phyloP scores from a whole-genome alignment of 2,888 invertebrate species.

The Drosophila dives region DNA sequence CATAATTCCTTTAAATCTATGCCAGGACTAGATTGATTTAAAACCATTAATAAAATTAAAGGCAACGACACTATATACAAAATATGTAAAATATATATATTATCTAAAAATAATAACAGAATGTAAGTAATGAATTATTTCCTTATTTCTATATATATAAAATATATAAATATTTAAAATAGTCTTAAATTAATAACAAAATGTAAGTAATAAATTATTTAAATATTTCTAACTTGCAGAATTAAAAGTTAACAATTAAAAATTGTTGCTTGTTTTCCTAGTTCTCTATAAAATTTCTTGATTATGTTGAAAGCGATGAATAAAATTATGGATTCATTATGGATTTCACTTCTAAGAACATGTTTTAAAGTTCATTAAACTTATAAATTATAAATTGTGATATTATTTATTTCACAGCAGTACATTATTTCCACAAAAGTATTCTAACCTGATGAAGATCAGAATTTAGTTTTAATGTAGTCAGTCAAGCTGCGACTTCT shows the following conservation, averaged over 20 bases:
- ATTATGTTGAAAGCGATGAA: not conserved
- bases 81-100: not conserved
- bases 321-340: fast-evolving
- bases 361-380: not conserved
- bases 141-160: no score
- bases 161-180: no score
- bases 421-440: not conserved
- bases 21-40: not conserved
- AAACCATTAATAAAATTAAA: not conserved
- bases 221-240: not conserved
- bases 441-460: not conserved
- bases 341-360: not conserved
- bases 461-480: not conserved
- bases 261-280: not conserved
- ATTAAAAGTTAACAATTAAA: not conserved
- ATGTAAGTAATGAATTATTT: not conserved
- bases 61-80: no score
- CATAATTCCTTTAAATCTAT: not conserved
- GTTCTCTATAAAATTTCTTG: not conserved
- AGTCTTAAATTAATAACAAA: no score
- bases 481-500: not conserved
- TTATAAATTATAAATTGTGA: not conserved
- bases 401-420: not conserved
- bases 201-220: not conserved
- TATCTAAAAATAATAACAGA: not conserved